phyloP scores from a whole-genome alignment of 2,888 invertebrate species.

The Ormyrus pomaceus region DNA sequence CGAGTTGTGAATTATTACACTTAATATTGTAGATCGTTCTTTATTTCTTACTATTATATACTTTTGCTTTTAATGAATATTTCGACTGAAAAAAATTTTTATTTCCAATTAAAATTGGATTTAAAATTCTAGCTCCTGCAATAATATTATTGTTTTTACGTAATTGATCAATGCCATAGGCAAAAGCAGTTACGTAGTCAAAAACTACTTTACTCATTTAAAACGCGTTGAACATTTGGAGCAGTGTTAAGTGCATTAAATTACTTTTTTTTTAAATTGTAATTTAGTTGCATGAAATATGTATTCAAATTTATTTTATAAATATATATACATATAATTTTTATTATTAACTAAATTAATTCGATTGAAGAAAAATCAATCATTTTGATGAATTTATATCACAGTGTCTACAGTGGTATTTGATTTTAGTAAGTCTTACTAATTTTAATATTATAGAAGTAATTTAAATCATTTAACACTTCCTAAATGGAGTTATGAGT shows the following conservation, averaged over 20 bases:
- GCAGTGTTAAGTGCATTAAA: conserved; percentile 31
- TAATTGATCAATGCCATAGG: conserved; percentile 19
- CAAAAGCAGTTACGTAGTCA: conserved; percentile 39
- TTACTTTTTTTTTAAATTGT: conserved; percentile 15
- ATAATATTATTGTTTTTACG: conserved; percentile 35
- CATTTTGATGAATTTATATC: too few relatives aligned
- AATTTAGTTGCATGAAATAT: not conserved
- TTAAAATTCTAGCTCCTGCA: conserved; percentile 15
- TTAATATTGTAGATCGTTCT: conserved; percentile 24
- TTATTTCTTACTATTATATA: conserved; percentile 40
- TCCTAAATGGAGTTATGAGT: conserved; percentile 1
- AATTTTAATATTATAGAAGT: conserved; percentile 13
- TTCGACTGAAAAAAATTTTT: conserved; percentile 39
- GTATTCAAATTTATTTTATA: not conserved
- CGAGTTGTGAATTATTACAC: conserved; percentile 39
- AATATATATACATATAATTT: too few relatives aligned
- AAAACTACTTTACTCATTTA: conserved; percentile 12
- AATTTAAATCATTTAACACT: conserved; percentile 39
- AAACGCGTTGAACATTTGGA: conserved; percentile 14
- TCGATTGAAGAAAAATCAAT: too few relatives aligned
- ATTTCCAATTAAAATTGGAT: conserved; percentile 7
- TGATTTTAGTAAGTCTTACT: conserved; percentile 4
- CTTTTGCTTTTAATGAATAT: conserved; percentile 29
- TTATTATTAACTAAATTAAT: too few relatives aligned
- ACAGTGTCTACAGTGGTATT: too few relatives aligned